A percentile compares a stretch with the other conserved stretches of the same genome.
These are phyloP conservation scores for Bolinopsis microptera DNA, from an alignment of 37 sponge, comb jelly and placozoan species.

Conservation along the genomic window DNA sequence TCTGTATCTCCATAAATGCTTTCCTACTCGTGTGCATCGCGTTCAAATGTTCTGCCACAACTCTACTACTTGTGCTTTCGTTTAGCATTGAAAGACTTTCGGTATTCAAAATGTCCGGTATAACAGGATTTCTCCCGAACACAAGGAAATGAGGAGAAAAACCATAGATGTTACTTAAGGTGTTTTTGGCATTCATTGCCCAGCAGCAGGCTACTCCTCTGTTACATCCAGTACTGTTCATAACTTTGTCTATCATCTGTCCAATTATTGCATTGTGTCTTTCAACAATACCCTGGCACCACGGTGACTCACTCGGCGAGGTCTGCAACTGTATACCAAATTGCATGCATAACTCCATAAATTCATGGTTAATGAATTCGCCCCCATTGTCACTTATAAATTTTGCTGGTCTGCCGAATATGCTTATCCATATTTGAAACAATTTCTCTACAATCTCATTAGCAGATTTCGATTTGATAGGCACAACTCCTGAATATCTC, in stretches of 20 bases:
- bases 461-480: background rate
- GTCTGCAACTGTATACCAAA: background rate
- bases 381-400: constrained; percentile 43
- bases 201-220: background rate
- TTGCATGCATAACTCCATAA: background rate
- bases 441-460: background rate
- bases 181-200: constrained; percentile 35
- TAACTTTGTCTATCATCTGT: too few species aligned
- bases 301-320: background rate
- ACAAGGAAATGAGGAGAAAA: constrained; percentile 7
- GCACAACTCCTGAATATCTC: background rate
- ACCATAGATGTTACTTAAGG: too few species aligned
- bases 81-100: background rate
- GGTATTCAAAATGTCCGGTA: background rate
- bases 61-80: background rate
- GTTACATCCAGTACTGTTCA: too few species aligned
- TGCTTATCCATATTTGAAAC: background rate
- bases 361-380: background rate
- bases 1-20: background rate
- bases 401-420: background rate
- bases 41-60: background rate
- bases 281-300: constrained; percentile 18
- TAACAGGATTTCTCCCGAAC: background rate
- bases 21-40: background rate
- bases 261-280: background rate